Base-by-base conservation (phyloP, 2,113 vertebrate species). In the Tyto alba region DNA sequence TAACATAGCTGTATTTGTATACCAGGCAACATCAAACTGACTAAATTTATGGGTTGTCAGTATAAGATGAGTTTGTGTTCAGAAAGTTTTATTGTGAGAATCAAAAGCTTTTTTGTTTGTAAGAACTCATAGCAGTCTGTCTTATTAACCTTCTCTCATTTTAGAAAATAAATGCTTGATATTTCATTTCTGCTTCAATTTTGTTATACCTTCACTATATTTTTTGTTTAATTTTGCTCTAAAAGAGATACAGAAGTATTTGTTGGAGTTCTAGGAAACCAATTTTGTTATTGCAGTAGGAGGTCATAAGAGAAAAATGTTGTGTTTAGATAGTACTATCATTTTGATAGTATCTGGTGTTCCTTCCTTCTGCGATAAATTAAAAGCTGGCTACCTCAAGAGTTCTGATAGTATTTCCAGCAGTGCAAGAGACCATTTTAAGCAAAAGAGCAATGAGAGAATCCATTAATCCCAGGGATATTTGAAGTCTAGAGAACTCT, bases 241-340 rank as follows among this genome's bases (percentile, higher is more conserved):
- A 16, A 73, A 94, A 92, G 53, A 94, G 71, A 64, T 84, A 69
- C 50, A 76, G 68, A 90, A 93, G 26, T 93, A 90, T 76, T 96
- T 97, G 67, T 74, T 95, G 40, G 69, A 88, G 89, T 97, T 95
- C 81, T 92, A 89, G 64, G 71, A 96, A 97, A 89, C 79, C 85
- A 97, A 93, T 97, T 97, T 97, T 97, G 73, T 96, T 94, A 83
- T 52, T 96, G 25, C 68, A 92, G 95, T 96, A 92, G 94, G 94
- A 96, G 91, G 89, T 97, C 88, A 88, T 95, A 96, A 90, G 93
- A 89, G 90, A 95, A 94, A 95, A 96, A 92, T 89, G 76, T 94
- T 95, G 74, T 91, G 64, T 96, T 96, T 93, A 93, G 85, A 86
- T 96, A 95, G 64, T 96, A 86, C 88, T 96, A 84, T 95, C 82